Conservation (phyloP, 2,888 invertebrate species). For the Nomada fucata region DNA sequence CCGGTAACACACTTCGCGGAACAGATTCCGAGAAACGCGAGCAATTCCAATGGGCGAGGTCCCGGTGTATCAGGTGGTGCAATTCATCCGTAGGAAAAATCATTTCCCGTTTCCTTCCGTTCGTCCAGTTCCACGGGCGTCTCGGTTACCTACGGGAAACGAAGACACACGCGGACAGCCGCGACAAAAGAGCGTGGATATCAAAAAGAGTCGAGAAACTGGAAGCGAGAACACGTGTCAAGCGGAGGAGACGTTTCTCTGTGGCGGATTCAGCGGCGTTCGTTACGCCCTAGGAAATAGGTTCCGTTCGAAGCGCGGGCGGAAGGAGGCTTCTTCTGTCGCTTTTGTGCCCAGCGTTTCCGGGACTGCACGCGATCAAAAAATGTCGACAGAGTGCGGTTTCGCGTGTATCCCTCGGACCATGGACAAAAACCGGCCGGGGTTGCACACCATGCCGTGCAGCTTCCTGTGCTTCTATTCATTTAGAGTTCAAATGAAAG, state of each 20-base stretch:
- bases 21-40: too few relatives aligned
- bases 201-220: background rate
- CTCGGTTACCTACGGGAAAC: background rate
- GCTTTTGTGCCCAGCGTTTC: slow-evolving; percentile 15
- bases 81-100: background rate
- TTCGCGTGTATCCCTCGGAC: slow-evolving; percentile 18
- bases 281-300: slow-evolving; percentile 58
- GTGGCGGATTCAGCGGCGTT: slow-evolving; percentile 28
- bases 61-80: too few relatives aligned
- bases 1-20: too few relatives aligned
- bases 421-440: background rate
- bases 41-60: too few relatives aligned
- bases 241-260: slow-evolving; percentile 1
- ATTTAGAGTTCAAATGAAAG: background rate
- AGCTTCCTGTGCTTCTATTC: background rate
- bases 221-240: slow-evolving; percentile 13
- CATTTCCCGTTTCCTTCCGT: background rate
- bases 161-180: background rate
- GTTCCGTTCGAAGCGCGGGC: slow-evolving; percentile 49
- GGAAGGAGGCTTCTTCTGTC: background rate
- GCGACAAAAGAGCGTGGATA: slow-evolving; percentile 1
- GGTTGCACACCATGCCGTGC: background rate
- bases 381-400: slow-evolving; percentile 12
- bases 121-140: background rate
- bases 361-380: background rate